Conservation (phyloP, 1,140 invertebrate species). For the Diprion similis region DNA sequence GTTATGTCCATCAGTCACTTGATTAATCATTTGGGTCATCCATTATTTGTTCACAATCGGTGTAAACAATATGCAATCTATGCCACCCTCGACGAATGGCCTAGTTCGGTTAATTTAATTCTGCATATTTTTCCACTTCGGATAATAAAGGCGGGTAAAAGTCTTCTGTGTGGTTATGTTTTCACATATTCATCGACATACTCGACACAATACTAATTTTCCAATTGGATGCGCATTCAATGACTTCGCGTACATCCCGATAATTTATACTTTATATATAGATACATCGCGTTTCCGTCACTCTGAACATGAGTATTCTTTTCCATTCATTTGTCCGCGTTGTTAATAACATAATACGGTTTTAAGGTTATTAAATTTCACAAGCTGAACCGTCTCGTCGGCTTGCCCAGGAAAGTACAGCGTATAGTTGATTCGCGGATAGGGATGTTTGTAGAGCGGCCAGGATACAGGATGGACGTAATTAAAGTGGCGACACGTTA, state of each 20-base stretch:
- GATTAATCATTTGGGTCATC: conserved; percentile 15
- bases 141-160: too few species aligned
- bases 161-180: too few species aligned
- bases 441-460: background rate
- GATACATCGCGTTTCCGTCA: too few species aligned
- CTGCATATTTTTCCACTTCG: too few species aligned
- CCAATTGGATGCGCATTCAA: too few species aligned
- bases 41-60: background rate
- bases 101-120: too few species aligned
- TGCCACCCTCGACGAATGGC: background rate
- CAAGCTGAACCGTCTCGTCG: background rate
- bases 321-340: background rate
- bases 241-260: too few species aligned
- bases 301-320: too few species aligned
- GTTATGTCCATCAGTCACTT: conserved; percentile 27
- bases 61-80: background rate
- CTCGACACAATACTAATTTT: too few species aligned
- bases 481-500: conserved; percentile 57
- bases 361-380: conserved; percentile 8
- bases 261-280: too few species aligned
- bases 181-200: too few species aligned
- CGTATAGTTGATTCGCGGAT: background rate
- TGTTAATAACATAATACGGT: background rate
- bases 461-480: conserved; percentile 49
- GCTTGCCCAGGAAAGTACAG: background rate